These are phyloP conservation scores for Calliphora vomitoria DNA, from an alignment of 2,888 invertebrate genomes.

Conservation along the genomic window DNA sequence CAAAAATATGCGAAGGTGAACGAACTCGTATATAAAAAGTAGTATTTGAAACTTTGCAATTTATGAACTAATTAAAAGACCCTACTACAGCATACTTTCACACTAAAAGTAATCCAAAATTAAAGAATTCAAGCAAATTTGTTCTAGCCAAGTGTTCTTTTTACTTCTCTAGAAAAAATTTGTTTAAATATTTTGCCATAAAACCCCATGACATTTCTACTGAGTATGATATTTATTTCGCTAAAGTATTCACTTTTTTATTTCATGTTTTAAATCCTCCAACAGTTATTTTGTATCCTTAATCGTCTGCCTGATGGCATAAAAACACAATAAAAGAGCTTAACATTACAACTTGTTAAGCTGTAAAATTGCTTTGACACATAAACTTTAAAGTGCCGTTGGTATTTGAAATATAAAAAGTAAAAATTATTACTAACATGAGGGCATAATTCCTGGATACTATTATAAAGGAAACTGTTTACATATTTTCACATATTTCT, in stretches of 20 bases:
- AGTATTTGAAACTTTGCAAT: not conserved
- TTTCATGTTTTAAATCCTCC: not conserved
- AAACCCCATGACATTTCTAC: not conserved
- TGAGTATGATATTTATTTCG: not conserved
- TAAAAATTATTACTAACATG: too few species aligned
- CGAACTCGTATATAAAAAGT: too few species aligned
- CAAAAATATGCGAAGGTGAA: not conserved
- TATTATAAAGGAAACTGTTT: too few species aligned
- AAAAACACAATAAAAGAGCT: constrained; percentile 13
- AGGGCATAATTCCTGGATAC: too few species aligned
- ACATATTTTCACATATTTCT: too few species aligned
- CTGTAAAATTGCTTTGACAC: constrained; percentile 21
- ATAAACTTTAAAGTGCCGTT: not conserved
- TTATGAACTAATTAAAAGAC: not conserved
- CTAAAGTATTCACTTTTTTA: not conserved
- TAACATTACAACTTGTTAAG: constrained; percentile 35
- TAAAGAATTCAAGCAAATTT: too few species aligned
- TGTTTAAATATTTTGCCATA: not conserved
- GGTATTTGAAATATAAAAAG: not conserved
- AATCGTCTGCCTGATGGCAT: constrained; percentile 1
- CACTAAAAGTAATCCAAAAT: too few species aligned
- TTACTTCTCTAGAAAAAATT: too few species aligned
- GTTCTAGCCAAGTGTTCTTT: too few species aligned
- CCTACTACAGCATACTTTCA: not conserved
- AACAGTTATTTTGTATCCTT: not conserved